These are phyloP conservation scores for Candoia aspera DNA, from an alignment of 2,113 vertebrate genomes.

Conservation along the genomic window DNA sequence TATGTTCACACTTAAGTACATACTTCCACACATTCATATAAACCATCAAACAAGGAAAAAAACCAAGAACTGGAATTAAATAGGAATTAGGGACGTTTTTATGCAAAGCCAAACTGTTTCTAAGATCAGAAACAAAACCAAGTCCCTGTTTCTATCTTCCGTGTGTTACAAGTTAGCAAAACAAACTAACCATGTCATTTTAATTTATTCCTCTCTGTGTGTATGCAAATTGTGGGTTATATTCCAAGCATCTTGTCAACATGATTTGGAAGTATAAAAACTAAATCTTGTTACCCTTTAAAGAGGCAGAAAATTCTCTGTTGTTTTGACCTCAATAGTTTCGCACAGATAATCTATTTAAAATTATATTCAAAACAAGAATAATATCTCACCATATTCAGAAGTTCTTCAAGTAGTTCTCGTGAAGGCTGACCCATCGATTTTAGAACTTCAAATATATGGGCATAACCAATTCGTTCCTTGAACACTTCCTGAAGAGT, in stretches of 20 bases:
- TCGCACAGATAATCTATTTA: background rate
- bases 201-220: background rate
- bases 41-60: background rate
- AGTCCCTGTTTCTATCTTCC: background rate
- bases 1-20: background rate
- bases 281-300: background rate
- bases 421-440: slow-evolving; percentile 91
- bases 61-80: background rate
- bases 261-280: background rate
- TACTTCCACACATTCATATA: background rate
- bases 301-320: background rate
- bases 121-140: background rate
- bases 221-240: background rate
- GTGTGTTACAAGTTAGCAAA: background rate
- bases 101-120: background rate
- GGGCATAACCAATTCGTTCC: slow-evolving; percentile 95
- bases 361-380: slow-evolving; percentile 36
- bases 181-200: background rate
- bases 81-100: background rate
- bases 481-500: slow-evolving; percentile 92
- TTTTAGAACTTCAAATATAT: slow-evolving; percentile 92
- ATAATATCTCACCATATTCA: slow-evolving; percentile 91
- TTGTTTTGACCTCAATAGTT: background rate
- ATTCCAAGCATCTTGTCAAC: background rate
- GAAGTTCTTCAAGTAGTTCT: slow-evolving; percentile 93